Base-by-base conservation (phyloP, 2,113 vertebrate species). In the Rhea americana region DNA sequence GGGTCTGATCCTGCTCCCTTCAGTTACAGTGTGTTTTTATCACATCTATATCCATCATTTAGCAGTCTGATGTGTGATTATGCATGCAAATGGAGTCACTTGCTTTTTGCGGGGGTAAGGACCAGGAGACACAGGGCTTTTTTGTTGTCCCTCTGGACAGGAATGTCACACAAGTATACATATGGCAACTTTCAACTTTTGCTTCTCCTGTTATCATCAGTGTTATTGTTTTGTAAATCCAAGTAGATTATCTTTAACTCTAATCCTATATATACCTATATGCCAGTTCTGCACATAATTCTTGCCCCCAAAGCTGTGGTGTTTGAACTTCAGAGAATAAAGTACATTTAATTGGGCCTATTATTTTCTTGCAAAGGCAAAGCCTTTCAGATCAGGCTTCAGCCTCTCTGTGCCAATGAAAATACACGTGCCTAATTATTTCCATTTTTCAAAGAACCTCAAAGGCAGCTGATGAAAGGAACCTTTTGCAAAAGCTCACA, bases 371-470 rank as follows among this genome's bases (percentile, higher is more conserved):
- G 91, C 92, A 75, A 93, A 85, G 90, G 94, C 93, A 94, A 95
- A 96, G 95, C 96, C 95, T 96, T 97, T 97, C 94, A 96, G 95
- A 96, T 97, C 96, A 96, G 95, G 92, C 94, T 88, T 93, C 95
- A 93, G 94, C 86, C 68, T 96, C 93, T 81, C 93, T 89, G 90
- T 95, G 95, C 96, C 93, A 91, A 94, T 97, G 96, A 96, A 97
- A 97, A 97, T 96, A 95, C 94, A 96, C 94, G 83, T 94, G 95
- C 96, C 96, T 97, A 97, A 97, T 97, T 97, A 97, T 96, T 96
- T 96, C 94, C 93, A 96, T 96, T 97, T 97, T 96, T 96, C 94
- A 96, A 97, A 96, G 96, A 93, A 93, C 94, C 96, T 97, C 96
- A 96, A 97, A 97, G 95, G 91, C 90, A 93, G 94, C 96, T 96